phyloP scores from a whole-genome alignment of 1,140 invertebrate genomes.

The Dermatophagoides farinae region DNA sequence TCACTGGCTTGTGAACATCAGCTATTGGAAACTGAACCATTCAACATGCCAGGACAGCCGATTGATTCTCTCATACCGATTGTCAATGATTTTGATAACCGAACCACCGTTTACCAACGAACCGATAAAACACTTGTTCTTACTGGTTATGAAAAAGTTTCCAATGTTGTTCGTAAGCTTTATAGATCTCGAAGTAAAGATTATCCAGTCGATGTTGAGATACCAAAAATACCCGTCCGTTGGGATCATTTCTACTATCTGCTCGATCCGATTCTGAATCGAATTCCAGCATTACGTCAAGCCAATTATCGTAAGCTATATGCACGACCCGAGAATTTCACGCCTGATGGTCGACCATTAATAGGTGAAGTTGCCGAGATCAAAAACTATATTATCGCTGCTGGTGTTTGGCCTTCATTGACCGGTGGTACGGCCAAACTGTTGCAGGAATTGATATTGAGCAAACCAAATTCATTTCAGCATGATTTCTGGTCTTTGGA shows the following conservation, averaged over 20 bases:
- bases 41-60: neutral
- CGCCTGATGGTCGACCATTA: slow-evolving; percentile 42
- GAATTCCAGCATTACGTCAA: slow-evolving; percentile 53
- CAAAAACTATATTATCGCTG: slow-evolving; percentile 80
- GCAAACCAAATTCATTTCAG: slow-evolving; percentile 43
- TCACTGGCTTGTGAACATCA: slow-evolving; percentile 35
- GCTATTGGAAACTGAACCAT: slow-evolving; percentile 29
- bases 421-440: slow-evolving; percentile 80
- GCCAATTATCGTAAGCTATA: slow-evolving; percentile 48
- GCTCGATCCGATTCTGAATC: slow-evolving; percentile 56
- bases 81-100: slow-evolving; percentile 30
- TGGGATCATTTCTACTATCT: slow-evolving; percentile 90
- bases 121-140: neutral
- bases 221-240: slow-evolving; percentile 35
- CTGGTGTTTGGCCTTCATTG: slow-evolving; percentile 71
- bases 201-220: slow-evolving; percentile 16
- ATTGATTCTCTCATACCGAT: slow-evolving; percentile 26
- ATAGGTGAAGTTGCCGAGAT: slow-evolving; percentile 79
- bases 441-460: slow-evolving; percentile 67
- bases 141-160: slow-evolving; percentile 19
- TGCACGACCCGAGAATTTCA: slow-evolving; percentile 80
- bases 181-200: neutral
- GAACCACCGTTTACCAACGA: slow-evolving; percentile 12
- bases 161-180: slow-evolving; percentile 27
- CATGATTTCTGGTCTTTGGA: slow-evolving; percentile 76